Conservation (phyloP, 1,140 invertebrate genomes). For the Camponotus floridanus region DNA sequence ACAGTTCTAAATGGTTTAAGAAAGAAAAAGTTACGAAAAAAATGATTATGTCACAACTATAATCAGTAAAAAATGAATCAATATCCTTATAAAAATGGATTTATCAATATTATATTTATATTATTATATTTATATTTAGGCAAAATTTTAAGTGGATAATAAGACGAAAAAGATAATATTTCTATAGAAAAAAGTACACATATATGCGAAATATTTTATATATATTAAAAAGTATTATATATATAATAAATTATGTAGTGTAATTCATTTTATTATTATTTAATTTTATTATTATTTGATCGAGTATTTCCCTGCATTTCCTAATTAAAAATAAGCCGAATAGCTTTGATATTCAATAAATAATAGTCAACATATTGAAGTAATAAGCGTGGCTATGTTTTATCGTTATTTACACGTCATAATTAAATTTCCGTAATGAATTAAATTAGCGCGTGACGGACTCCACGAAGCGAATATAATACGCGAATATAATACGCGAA, state of each 20-base stretch:
- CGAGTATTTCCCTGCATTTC: not conserved
- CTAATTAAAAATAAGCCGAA: slow-evolving; percentile 1
- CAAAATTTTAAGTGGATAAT: not conserved
- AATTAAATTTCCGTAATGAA: slow-evolving; percentile 34
- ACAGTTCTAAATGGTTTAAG: not conserved
- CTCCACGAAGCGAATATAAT: slow-evolving; percentile 31
- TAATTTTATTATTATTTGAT: too few species aligned
- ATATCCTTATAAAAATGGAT: not conserved
- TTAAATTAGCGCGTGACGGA: slow-evolving; percentile 31
- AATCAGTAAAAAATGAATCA: not conserved
- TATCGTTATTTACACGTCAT: not conserved
- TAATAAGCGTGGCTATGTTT: slow-evolving; percentile 21
- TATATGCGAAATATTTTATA: too few species aligned
- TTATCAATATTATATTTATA: not conserved
- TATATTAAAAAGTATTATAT: too few species aligned
- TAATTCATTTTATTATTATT: too few species aligned
- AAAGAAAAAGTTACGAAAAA: not conserved
- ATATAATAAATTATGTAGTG: too few species aligned
- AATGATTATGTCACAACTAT: not conserved
- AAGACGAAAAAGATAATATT: not conserved
- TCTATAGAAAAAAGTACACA: not conserved
- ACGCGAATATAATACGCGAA: slow-evolving; percentile 28
- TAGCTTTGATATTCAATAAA: slow-evolving; percentile 1
- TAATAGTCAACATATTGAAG: slow-evolving; percentile 19
- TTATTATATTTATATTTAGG: not conserved